Base-by-base conservation (phyloP, 2,888 invertebrate species). In the Tipula confusa region DNA sequence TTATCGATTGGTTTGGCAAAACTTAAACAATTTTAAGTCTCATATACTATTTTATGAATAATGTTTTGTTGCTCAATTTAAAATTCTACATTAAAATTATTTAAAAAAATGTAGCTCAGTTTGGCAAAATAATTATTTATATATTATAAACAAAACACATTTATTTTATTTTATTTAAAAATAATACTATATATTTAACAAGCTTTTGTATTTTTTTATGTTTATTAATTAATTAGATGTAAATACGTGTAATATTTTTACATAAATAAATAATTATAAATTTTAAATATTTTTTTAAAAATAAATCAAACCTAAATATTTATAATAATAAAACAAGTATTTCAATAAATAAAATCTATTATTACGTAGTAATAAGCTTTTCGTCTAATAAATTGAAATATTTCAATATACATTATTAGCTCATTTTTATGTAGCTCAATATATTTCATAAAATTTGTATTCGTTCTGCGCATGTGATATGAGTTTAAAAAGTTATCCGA, bases 161-260 rank as follows among this genome's bases (percentile, higher is more conserved):
- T n/a, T n/a, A n/a, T n/a, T n/a, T n/a, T n/a, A n/a, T n/a, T n/a
- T n/a, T n/a, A n/a, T n/a, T n/a, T n/a, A 64, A 64, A 64, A 64
- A 64, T 64, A 3, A 64, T 64, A 38, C 9, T 1, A 38, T 38
- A 13, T 13, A 64, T n/a, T 64, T 64, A 64, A 64, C 24, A 64
- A 64, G 64, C 64, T 64, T 64, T 64, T 64, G 24, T 18, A 24
- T 24, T 64, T 64, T 24, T 24, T 64, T 64, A 9, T 43, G 2
- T 9, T 43, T 6, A n/a, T 43, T 43, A 1, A 43, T 43, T 64
- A 24, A 64, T 64, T 64, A 64, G 64, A 64, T 64, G 64, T 64
- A 64, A 64, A 64, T 64, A 64, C 18, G 24, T 64, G 64, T 64
- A 64, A 64, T 64, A 64, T 64, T 64, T 43, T 64, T 64, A 64